Evolutionary conservation across 2,797 vertebrate genomes (phyloP).

Genomic region (Sebastes melanostomus): DNA sequence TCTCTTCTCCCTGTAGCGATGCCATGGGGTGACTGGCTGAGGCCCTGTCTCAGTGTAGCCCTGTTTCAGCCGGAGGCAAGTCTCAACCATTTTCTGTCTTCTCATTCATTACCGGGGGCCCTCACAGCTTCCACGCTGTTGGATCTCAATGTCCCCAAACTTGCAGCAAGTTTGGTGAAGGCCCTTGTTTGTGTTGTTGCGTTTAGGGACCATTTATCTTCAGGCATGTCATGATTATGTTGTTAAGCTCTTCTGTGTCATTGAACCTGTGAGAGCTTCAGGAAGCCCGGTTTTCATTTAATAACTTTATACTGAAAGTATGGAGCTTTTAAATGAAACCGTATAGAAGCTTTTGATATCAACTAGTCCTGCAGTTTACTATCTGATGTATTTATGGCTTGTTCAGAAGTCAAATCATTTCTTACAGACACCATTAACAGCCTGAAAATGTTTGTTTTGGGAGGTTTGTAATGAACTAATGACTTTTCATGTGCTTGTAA

Average conservation of each 20-base stretch:
- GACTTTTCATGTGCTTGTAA: constrained; percentile 12
- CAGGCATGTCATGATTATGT: neutral
- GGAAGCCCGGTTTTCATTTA: constrained; percentile 25
- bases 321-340: constrained; percentile 14
- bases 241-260: constrained; percentile 13
- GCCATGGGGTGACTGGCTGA: constrained; percentile 97
- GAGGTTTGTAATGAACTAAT: constrained; percentile 21
- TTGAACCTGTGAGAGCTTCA: constrained; percentile 4
- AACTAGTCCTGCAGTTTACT: neutral
- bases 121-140: constrained; percentile 96
- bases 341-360: neutral
- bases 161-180: constrained; percentile 99
- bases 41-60: constrained; percentile 98
- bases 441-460: constrained; percentile 23
- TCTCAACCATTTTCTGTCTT: constrained; percentile 94
- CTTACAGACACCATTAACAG: neutral
- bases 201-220: constrained; percentile 30
- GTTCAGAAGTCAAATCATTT: neutral
- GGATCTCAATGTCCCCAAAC: constrained; percentile 96
- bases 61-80: constrained; percentile 99
- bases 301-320: neutral
- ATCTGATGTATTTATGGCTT: neutral
- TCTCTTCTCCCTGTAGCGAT: constrained; percentile 98
- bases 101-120: constrained; percentile 91
- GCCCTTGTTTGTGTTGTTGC: constrained; percentile 85